phyloP scores from a whole-genome alignment of 2,888 invertebrate genomes.

The Microctonus brassicae region DNA sequence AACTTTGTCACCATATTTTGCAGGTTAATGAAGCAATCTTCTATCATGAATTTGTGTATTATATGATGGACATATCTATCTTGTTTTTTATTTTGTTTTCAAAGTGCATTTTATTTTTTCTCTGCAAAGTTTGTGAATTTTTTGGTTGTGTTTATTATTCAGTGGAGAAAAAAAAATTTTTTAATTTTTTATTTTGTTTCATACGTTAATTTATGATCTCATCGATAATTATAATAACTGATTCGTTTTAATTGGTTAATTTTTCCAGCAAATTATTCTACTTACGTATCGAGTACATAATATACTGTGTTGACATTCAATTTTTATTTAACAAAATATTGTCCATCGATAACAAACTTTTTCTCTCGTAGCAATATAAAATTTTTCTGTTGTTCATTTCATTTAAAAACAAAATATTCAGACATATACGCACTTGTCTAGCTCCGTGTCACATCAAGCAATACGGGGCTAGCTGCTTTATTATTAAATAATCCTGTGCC shows the following conservation, averaged over 20 bases:
- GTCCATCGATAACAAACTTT: conserved; percentile 59
- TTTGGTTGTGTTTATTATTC: conserved; percentile 2
- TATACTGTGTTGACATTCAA: conserved; percentile 8
- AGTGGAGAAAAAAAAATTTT: neutral
- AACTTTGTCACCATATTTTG: neutral
- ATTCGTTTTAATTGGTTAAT: conserved; percentile 34
- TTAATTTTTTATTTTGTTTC: conserved; percentile 37
- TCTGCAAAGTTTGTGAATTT: neutral
- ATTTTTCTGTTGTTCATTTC: conserved; percentile 45
- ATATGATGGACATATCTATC: neutral
- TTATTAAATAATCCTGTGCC: conserved; percentile 63
- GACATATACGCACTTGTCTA: conserved; percentile 49
- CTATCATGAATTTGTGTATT: neutral
- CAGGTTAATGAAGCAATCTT: neutral
- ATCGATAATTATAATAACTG: neutral
- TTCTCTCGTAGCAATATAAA: conserved; percentile 56
- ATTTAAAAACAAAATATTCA: neutral
- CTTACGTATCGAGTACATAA: neutral
- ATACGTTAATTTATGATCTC: no score
- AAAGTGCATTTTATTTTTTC: neutral
- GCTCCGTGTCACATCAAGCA: conserved; percentile 63
- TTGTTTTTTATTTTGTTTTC: neutral
- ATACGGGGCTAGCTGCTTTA: conserved; percentile 58
- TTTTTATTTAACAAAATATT: conserved; percentile 57
- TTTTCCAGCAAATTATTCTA: conserved; percentile 47